These are phyloP conservation scores for Bombycilla garrulus DNA, from an alignment of 2,113 vertebrate species.

Conservation along the genomic window DNA sequence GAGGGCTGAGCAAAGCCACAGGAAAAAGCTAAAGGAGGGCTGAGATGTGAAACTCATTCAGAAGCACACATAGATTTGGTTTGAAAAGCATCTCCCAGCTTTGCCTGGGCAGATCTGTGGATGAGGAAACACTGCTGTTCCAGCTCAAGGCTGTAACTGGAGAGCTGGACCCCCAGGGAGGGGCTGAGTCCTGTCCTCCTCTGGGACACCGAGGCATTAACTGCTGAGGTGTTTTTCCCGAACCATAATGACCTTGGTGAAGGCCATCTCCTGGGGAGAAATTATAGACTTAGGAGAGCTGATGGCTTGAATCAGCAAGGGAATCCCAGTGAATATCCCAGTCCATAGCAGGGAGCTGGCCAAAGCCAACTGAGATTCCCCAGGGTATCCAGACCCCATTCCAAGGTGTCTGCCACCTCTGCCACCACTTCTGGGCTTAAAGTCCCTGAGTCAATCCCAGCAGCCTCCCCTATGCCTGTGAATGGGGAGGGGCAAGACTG, in stretches of 20 bases:
- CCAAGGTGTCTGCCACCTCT: not conserved
- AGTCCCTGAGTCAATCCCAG: not conserved
- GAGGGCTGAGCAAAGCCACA: not conserved
- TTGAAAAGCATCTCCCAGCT: not conserved
- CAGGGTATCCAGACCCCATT: rapidly evolving
- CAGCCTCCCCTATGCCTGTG: not conserved
- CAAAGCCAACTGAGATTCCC: not conserved
- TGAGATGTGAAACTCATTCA: not conserved
- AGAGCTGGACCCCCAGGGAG: rapidly evolving
- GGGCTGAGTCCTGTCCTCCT: not conserved
- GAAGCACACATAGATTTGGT: not conserved
- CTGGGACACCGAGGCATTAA: not conserved
- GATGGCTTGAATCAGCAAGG: not conserved
- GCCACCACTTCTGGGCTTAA: not conserved
- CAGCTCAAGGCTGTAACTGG: not conserved
- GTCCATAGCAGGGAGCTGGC: not conserved
- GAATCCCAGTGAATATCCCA: not conserved
- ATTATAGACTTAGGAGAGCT: not conserved
- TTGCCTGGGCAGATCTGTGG: not conserved
- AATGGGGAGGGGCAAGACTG: not conserved
- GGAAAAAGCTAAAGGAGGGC: not conserved
- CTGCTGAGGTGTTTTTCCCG: not conserved
- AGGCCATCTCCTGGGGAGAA: not conserved
- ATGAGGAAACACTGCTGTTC: rapidly evolving
- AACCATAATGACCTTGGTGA: not conserved